Evolutionary conservation across 1,140 invertebrate species (phyloP), one percentile per base, ranked within the genome.

Genomic region (Chlorops oryzae): DNA sequence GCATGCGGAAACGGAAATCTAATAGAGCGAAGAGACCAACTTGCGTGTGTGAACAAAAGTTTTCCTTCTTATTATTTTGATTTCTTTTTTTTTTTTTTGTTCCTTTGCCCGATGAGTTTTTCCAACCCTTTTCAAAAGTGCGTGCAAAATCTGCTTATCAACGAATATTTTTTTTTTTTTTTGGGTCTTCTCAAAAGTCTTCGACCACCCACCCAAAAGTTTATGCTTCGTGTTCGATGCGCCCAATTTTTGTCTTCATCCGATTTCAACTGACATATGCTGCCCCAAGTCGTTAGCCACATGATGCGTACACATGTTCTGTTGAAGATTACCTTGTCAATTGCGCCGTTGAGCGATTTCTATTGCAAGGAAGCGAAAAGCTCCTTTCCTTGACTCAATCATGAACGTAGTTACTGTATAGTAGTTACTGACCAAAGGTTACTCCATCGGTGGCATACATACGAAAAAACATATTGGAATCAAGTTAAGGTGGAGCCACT

Each of bases 291-390:
- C 18, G 23, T 9, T 9, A 20, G 20, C n/a, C 21, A 9, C 39
- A 27, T 13, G 22, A 13, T 23, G n/a, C 15, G 23, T 40, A 32
- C 24, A 27, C 47, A 28, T 49, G 23, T 49, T 49, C 47, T 23
- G 24, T 22, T 40, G 23, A 38, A 40, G 47, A 49, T 49, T 49
- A 49, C n/a, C 47, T 12, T 49, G 47, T 49, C 47, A 49, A 49
- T 32, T 23, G 45, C 32, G 35, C 38, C 13, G 22, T 17, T 47
- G 45, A 38, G 28, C 45, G 34, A 47, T 47, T 32, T 37, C 10
- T 32, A 32, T 32, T 9, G 28, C 28, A 32, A 15, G 28, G 9
- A 32, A 10, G 28, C 9, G 9, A 15, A 32, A 15, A 10, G 28
- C 9, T 32, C 9, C 9, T 32, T 32, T 15, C 9, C 9, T 32